A percentile compares a stretch with the other conserved stretches of the same genome.
These are phyloP conservation scores for Equus przewalskii DNA, from an alignment of 2,113 vertebrate species.

Conservation along the genomic window DNA sequence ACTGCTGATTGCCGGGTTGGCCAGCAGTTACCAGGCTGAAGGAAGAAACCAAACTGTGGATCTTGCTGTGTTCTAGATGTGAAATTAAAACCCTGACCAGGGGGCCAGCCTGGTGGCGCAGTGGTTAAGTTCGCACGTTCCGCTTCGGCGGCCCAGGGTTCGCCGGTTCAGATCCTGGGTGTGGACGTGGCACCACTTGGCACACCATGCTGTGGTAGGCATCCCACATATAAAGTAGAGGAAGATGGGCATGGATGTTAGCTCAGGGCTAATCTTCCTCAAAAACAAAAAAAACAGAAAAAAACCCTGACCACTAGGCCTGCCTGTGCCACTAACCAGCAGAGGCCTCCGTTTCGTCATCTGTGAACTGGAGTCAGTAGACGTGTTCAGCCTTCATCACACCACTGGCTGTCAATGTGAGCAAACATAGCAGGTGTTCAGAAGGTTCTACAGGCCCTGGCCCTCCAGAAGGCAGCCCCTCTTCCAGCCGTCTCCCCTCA, in stretches of 20 bases:
- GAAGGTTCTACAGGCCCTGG: background rate
- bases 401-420: background rate
- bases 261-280: no score
- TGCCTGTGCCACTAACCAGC: background rate
- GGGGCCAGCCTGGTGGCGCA: no score
- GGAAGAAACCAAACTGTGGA: background rate
- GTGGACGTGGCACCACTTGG: no score
- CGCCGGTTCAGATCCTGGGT: no score
- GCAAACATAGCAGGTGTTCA: background rate
- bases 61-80: background rate
- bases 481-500: background rate
- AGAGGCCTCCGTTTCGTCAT: background rate
- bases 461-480: background rate
- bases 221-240: no score
- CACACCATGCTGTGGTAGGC: no score
- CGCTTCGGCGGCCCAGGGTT: no score
- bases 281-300: no score
- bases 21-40: background rate
- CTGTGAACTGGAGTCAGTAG: background rate
- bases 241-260: no score
- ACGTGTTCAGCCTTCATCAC: background rate
- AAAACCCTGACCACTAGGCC: background rate
- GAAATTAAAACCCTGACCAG: background rate
- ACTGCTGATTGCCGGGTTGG: background rate
- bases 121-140: no score